Evolutionary conservation across 2,113 vertebrate species (phyloP), one percentile per base, ranked within the genome.

Genomic region (Pavo muticus): DNA sequence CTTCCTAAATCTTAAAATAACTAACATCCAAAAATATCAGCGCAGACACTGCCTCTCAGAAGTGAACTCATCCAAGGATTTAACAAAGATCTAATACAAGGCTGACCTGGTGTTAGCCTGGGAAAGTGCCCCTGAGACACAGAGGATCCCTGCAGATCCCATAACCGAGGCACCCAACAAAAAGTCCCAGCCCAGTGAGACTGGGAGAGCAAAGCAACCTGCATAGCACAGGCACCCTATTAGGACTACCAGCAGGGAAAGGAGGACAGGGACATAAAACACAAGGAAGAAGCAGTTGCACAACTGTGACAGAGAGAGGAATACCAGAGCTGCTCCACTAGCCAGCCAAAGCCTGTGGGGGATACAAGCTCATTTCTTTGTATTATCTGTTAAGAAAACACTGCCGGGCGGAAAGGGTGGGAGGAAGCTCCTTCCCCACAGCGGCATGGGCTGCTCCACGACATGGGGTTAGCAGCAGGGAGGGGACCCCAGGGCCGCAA

Each of bases 111-210:
- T 9, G 11, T 40, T 64, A 40, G 57, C 44, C 72, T 94, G 79
- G 64, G 89, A 88, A 90, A 91, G 32, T 0, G 42, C 21, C 68
- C 39, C 17, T 0, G 0, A 70, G 68, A 76, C 0, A 0, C n/a
- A 61, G 30, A 48, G 70, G 73, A 79, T 91, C 44, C 27, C 40
- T 65, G 85, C 57, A 3, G 14, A 17, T 16, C 39, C 75, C 60
- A 14, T 17, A 30, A 73, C 65, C 64, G 35, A 44, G 21, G n/a
- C 27, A 23, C 39, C 29, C 4, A 0, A 3, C 4, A 18, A 30
- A 0, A 16, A 72, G 23, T 32, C 37, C 40, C 42, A 15, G 8
- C 17, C 37, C 8, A 12, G 18, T 37, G 24, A 37, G n/a, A 39
- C 7, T n/a, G 17, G 45, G 30, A 25, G 6, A 65, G 15, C 39